Conservation (phyloP, 2,113 vertebrate species). For the Zosterops japonicus region DNA sequence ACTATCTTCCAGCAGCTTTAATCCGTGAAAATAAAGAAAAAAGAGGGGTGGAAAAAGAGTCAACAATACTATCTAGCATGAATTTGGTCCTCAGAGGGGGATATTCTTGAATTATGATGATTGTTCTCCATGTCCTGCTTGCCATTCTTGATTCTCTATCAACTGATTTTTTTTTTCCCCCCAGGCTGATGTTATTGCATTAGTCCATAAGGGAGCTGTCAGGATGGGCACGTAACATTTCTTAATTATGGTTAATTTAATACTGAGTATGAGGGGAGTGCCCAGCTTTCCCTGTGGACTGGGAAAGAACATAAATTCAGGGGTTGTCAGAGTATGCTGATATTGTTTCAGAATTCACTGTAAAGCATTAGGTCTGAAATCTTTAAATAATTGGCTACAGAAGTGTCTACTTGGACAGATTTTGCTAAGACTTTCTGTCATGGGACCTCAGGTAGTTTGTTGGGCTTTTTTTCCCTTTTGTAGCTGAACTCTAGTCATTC, state of each 20-base stretch:
- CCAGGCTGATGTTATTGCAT: neutral
- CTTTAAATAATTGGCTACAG: neutral
- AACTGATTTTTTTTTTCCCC: neutral
- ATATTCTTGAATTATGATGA: neutral
- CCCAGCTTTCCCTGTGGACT: neutral
- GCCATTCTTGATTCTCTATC: neutral
- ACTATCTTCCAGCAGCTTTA: neutral
- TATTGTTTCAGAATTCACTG: neutral
- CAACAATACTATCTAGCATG: neutral
- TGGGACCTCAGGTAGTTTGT: neutral
- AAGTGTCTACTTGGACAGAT: neutral
- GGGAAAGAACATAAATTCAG: neutral
- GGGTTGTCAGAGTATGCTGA: neutral
- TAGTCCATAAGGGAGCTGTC: neutral
- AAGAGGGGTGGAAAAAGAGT: neutral
- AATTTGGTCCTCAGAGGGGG: neutral
- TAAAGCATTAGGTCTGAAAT: neutral
- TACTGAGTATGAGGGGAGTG: neutral
- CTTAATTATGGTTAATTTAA: neutral
- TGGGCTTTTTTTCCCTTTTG: accelerated
- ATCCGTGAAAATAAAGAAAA: neutral
- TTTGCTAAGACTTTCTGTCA: neutral
- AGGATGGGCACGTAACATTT: neutral
- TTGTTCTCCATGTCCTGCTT: neutral
- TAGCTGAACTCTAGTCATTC: neutral